phyloP scores from a whole-genome alignment of 2,113 vertebrate genomes.

The Albula goreensis region DNA sequence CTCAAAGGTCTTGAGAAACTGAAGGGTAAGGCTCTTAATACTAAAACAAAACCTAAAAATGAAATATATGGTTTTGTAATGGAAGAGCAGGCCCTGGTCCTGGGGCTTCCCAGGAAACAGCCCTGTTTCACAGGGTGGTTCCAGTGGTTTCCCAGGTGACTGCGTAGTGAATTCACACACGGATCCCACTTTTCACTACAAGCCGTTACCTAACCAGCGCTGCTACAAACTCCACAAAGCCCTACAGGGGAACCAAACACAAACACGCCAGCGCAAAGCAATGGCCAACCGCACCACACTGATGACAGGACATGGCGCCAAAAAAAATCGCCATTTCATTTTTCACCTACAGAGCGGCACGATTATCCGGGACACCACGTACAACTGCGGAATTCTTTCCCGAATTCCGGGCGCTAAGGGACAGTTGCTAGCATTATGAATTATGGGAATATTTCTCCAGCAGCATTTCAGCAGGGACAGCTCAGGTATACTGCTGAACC shows the following conservation, averaged over 20 bases:
- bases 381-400: too few species aligned
- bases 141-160: slow-evolving; percentile 48
- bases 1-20: too few species aligned
- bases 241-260: background rate
- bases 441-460: too few species aligned
- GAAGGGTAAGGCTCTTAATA: too few species aligned
- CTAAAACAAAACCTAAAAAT: too few species aligned
- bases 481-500: background rate
- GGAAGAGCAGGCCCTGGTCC: background rate
- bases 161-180: slow-evolving; percentile 51
- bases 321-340: too few species aligned
- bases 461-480: background rate
- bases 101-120: slow-evolving; percentile 24
- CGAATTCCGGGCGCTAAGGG: too few species aligned
- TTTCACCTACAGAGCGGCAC: too few species aligned
- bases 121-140: slow-evolving; percentile 43
- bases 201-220: slow-evolving; percentile 42
- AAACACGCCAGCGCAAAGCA: background rate
- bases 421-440: too few species aligned
- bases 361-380: too few species aligned
- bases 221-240: slow-evolving; percentile 12
- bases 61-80: too few species aligned
- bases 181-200: slow-evolving; percentile 55
- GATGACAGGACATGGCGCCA: too few species aligned
- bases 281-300: background rate